Evolutionary conservation across 2,888 invertebrate genomes (phyloP).

Genomic region (Drosophila phalerata): DNA sequence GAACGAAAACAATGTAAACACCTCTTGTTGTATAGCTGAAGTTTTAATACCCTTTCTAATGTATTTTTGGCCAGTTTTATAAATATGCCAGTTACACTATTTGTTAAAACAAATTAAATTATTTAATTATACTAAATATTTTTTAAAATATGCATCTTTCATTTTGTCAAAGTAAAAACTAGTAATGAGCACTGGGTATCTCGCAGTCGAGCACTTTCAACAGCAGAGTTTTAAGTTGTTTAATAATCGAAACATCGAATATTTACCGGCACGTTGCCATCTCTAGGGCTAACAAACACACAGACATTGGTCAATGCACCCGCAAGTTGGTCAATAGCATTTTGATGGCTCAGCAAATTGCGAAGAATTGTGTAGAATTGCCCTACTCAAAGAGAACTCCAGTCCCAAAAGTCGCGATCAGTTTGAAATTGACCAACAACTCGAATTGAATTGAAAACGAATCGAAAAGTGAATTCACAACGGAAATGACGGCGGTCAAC

Average conservation of each 20-base stretch:
- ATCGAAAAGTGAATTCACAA: not conserved
- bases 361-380: no score
- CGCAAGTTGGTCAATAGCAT: not conserved
- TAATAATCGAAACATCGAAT: not conserved
- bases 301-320: slow-evolving; percentile 44
- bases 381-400: no score
- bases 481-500: slow-evolving; percentile 54
- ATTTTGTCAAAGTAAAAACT: no score
- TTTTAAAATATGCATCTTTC: no score
- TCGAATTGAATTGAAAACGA: not conserved
- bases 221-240: not conserved
- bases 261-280: not conserved
- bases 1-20: not conserved
- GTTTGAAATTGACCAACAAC: slow-evolving; percentile 2
- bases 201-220: no score
- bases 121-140: not conserved
- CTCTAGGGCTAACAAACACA: not conserved
- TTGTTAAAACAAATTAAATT: no score
- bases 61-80: no score
- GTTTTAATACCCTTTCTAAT: not conserved
- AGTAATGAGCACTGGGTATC: no score
- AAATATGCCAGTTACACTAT: no score
- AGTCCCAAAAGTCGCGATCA: not conserved
- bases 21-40: not conserved
- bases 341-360: slow-evolving; percentile 21